Conservation (phyloP, 2,113 vertebrate species). For the Corvus moneduloides region DNA sequence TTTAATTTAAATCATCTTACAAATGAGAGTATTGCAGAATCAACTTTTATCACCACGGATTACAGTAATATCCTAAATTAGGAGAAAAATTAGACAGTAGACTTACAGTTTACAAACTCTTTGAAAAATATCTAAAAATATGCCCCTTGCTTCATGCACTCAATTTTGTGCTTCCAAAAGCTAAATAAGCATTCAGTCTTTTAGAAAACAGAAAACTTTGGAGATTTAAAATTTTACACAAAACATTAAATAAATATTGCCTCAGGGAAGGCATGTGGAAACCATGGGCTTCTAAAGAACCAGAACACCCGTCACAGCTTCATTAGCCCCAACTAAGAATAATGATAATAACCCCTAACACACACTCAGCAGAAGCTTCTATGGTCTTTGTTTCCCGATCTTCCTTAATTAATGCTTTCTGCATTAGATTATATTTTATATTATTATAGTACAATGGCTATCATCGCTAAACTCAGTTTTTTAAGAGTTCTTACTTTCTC, state of each 20-base stretch:
- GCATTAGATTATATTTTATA: not conserved
- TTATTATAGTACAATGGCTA: not conserved
- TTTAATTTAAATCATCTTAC: not conserved
- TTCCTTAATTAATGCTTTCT: not conserved
- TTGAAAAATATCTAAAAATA: constrained; percentile 41
- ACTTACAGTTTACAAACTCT: not conserved
- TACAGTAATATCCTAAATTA: not conserved
- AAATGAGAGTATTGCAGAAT: not conserved
- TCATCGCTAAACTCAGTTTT: not conserved
- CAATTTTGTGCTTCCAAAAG: constrained; percentile 38
- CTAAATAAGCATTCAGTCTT: constrained; percentile 28
- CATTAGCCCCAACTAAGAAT: not conserved
- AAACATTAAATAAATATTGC: constrained; percentile 25
- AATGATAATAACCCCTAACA: not conserved
- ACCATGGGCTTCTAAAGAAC: constrained; percentile 21
- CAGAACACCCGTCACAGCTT: not conserved
- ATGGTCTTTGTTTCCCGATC: not conserved
- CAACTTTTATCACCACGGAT: not conserved
- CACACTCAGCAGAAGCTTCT: not conserved
- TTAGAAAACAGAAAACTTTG: constrained; percentile 22
- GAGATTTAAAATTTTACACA: constrained; percentile 16
- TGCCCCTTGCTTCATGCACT: constrained; percentile 14
- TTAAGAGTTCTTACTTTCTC: not conserved
- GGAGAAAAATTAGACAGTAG: not conserved
- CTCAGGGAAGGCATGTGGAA: not conserved